A percentile compares a stretch with the other conserved stretches of the same genome.
Conservation (phyloP, 2,888 invertebrate species). For the Nomada fucata region DNA sequence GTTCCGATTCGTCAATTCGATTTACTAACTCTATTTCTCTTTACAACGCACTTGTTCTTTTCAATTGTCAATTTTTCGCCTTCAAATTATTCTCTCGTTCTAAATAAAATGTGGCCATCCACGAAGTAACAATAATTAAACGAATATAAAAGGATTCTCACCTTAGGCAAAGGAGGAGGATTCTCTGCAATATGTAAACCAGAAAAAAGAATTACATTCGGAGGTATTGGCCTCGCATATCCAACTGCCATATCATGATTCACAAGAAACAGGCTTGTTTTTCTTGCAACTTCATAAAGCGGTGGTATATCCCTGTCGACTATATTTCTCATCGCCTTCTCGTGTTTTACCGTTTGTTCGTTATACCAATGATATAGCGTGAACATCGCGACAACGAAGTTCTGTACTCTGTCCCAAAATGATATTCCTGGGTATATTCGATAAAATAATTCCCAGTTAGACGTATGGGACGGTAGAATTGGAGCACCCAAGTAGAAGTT, state of each 20-base stretch:
- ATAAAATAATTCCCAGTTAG: slow-evolving; percentile 63
- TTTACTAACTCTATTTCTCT: background rate
- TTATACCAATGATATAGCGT: slow-evolving; percentile 34
- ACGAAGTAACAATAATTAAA: background rate
- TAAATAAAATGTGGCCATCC: too few species aligned
- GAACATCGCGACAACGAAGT: slow-evolving; percentile 34
- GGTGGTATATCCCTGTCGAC: slow-evolving; percentile 62
- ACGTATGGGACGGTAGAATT: slow-evolving; percentile 59
- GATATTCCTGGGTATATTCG: slow-evolving; percentile 40
- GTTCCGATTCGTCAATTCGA: background rate
- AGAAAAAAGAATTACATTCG: slow-evolving; percentile 55
- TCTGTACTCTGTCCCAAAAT: slow-evolving; percentile 59
- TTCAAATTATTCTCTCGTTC: too few species aligned
- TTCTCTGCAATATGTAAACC: slow-evolving; percentile 52
- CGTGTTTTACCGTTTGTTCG: slow-evolving; percentile 15
- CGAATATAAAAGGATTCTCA: slow-evolving; percentile 23
- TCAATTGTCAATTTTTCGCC: background rate
- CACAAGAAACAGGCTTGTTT: slow-evolving; percentile 58
- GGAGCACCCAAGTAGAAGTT: slow-evolving; percentile 56
- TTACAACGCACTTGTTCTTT: background rate
- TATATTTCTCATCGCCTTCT: slow-evolving; percentile 44
- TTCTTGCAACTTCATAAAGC: slow-evolving; percentile 50
- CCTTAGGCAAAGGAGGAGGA: slow-evolving; percentile 44
- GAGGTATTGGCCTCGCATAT: slow-evolving; percentile 43
- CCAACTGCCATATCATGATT: slow-evolving; percentile 50